Evolutionary conservation across 2,113 vertebrate genomes (phyloP).

Genomic region (Cromileptes altivelis): DNA sequence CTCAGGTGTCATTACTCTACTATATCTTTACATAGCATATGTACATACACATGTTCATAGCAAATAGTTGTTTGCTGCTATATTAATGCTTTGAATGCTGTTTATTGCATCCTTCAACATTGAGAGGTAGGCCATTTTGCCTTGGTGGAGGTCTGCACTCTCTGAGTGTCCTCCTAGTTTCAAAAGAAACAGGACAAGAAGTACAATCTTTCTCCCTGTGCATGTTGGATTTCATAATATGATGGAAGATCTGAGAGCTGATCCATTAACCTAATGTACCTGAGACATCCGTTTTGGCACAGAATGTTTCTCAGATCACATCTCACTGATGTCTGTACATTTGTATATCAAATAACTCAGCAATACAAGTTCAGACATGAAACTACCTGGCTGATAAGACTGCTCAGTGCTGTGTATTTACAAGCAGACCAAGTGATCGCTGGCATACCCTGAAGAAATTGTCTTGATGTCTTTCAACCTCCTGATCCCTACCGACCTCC

Average conservation of each 20-base stretch:
- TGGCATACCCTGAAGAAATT: background rate
- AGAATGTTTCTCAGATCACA: background rate
- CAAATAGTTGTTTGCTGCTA: no score
- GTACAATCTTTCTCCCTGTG: background rate
- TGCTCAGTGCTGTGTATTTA: constrained; percentile 9
- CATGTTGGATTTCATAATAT: background rate
- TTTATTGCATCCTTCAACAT: no score
- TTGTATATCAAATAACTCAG: constrained; percentile 12
- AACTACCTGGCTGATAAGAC: constrained; percentile 7
- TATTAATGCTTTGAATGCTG: no score
- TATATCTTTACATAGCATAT: no score
- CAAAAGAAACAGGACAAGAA: background rate
- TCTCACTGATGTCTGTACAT: constrained; percentile 4
- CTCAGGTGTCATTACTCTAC: no score
- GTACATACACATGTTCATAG: no score
- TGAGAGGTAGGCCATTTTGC: no score
- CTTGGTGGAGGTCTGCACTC: no score
- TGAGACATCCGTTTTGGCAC: background rate
- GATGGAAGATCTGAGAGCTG: constrained; percentile 2
- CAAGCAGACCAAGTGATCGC: constrained; percentile 10
- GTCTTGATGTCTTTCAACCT: background rate
- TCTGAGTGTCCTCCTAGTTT: no score
- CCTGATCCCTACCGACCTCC: background rate
- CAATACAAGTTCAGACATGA: background rate
- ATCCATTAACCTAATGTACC: constrained; percentile 26